These are phyloP conservation scores for Brachyistius frenatus DNA, from an alignment of 2,113 vertebrate genomes.

Conservation along the genomic window DNA sequence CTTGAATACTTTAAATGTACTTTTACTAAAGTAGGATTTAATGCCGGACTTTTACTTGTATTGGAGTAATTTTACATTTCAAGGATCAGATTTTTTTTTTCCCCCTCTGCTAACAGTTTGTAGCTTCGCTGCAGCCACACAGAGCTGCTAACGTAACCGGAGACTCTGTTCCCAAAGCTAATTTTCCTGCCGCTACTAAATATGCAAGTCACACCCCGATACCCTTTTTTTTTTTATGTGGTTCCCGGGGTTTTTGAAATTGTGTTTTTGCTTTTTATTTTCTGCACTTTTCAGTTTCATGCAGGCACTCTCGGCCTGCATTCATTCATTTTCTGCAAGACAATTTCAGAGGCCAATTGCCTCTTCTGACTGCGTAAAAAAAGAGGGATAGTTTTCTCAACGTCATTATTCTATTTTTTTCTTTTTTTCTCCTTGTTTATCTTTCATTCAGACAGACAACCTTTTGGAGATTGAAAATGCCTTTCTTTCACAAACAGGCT, in stretches of 20 bases:
- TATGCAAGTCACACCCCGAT: background rate
- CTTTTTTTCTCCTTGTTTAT: conserved; percentile 41
- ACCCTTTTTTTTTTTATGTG: background rate
- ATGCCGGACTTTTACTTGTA: no score
- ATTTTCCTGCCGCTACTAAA: conserved; percentile 4
- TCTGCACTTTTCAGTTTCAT: conserved; percentile 16
- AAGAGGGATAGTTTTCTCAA: background rate
- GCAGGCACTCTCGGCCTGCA: conserved; percentile 5
- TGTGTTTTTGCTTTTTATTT: conserved; percentile 8
- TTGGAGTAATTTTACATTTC: no score
- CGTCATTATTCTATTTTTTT: conserved; percentile 22
- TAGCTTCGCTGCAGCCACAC: no score
- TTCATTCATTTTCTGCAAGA: conserved; percentile 23
- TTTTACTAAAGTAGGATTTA: no score
- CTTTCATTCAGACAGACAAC: conserved; percentile 54
- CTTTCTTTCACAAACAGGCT: conserved; percentile 16
- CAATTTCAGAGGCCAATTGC: conserved; percentile 56
- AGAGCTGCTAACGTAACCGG: no score
- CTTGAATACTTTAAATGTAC: no score
- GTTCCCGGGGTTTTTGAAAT: background rate
- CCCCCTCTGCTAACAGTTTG: no score
- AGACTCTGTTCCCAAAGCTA: background rate
- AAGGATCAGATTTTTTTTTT: no score
- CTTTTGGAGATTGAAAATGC: conserved; percentile 47
- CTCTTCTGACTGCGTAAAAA: conserved; percentile 37